Evolutionary conservation across 2,888 invertebrate species (phyloP).

Genomic region (Choreutis nemorana): DNA sequence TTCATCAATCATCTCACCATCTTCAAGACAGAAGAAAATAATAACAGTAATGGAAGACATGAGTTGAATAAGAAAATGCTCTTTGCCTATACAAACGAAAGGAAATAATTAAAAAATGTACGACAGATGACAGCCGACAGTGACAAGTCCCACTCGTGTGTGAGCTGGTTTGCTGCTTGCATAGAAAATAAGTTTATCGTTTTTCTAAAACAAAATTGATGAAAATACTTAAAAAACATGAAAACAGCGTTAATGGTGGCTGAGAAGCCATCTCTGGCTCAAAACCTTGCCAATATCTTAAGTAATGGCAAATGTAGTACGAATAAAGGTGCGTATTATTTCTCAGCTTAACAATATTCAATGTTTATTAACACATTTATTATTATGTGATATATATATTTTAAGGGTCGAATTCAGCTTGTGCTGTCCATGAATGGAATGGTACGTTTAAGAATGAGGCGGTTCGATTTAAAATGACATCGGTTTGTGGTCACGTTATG

Average conservation of each 20-base stretch:
- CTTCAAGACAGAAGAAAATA: too few species aligned
- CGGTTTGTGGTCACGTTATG: slow-evolving; percentile 99
- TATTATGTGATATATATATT: slow-evolving; percentile 1
- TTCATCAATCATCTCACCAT: too few species aligned
- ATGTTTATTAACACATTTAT: slow-evolving; percentile 1
- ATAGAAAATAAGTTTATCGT: too few species aligned
- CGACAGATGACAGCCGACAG: too few species aligned
- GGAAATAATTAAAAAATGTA: too few species aligned
- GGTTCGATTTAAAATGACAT: slow-evolving; percentile 92
- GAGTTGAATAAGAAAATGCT: too few species aligned
- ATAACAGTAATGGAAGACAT: too few species aligned
- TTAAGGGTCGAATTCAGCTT: slow-evolving; percentile 85
- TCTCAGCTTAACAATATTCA: background rate
- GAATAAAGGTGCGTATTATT: slow-evolving; percentile 72
- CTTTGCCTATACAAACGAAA: too few species aligned
- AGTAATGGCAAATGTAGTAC: slow-evolving; percentile 83
- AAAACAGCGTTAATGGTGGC: slow-evolving; percentile 96
- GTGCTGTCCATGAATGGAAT: slow-evolving; percentile 94
- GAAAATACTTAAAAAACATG: slow-evolving; percentile 54
- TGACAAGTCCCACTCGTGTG: too few species aligned
- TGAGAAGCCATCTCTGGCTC: slow-evolving; percentile 98
- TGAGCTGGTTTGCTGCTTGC: too few species aligned
- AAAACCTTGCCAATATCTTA: slow-evolving; percentile 91
- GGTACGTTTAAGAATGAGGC: slow-evolving; percentile 79
- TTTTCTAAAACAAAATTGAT: background rate